Evolutionary conservation across 2,797 vertebrate genomes (phyloP).

Genomic region (Etheostoma perlongum): DNA sequence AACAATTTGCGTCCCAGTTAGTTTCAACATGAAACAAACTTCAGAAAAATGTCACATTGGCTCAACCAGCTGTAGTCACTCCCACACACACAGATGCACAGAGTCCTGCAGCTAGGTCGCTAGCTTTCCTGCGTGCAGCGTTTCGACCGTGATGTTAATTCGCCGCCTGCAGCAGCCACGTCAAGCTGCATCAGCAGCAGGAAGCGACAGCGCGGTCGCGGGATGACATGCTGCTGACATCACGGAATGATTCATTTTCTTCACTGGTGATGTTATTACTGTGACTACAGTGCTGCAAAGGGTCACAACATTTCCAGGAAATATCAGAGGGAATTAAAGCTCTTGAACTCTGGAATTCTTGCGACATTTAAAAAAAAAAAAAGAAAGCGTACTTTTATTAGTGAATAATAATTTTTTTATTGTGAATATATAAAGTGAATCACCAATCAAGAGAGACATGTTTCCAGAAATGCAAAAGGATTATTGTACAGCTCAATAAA

Average conservation of each 20-base stretch:
- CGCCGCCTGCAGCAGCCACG: slow-evolving; percentile 25
- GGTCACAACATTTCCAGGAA: too few relatives aligned
- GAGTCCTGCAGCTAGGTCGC: slow-evolving; percentile 37
- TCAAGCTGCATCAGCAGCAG: slow-evolving; percentile 50
- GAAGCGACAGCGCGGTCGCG: slow-evolving; percentile 33
- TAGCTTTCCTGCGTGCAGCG: slow-evolving; percentile 5
- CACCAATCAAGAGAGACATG: too few relatives aligned
- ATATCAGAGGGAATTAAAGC: not conserved
- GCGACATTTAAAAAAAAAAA: too few relatives aligned
- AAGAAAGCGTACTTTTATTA: too few relatives aligned
- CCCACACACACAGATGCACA: slow-evolving; percentile 9
- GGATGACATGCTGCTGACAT: slow-evolving; percentile 51
- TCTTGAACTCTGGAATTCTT: too few relatives aligned
- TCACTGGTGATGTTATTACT: slow-evolving; percentile 7
- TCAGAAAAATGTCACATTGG: slow-evolving; percentile 61
- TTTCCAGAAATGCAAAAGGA: too few relatives aligned
- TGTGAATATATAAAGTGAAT: too few relatives aligned
- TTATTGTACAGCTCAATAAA: too few relatives aligned
- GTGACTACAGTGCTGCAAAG: not conserved
- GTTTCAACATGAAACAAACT: slow-evolving; percentile 46
- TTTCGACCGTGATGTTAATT: slow-evolving; percentile 44
- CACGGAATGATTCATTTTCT: slow-evolving; percentile 29
- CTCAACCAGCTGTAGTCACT: slow-evolving; percentile 36
- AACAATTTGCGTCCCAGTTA: slow-evolving; percentile 30
- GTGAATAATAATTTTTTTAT: too few relatives aligned